phyloP scores from a whole-genome alignment of 2,113 vertebrate species.

The Gila orcuttii region DNA sequence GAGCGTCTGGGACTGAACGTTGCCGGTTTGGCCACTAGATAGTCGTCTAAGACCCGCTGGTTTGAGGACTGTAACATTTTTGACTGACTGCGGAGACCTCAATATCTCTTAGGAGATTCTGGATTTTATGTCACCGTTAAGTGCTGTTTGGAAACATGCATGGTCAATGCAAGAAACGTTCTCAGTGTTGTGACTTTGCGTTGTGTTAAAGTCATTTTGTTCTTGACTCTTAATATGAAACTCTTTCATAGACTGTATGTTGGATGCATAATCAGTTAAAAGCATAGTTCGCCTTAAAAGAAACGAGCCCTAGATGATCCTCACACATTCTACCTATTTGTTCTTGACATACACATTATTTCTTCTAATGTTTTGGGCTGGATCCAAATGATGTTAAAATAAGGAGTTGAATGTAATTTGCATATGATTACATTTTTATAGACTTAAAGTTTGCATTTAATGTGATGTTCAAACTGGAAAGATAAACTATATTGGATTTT shows the following conservation, averaged over 20 bases:
- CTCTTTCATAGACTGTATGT: conserved; percentile 34
- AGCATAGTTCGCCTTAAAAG: conserved; percentile 22
- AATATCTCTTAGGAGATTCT: conserved; percentile 40
- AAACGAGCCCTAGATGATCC: not conserved
- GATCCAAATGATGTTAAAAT: conserved; percentile 48
- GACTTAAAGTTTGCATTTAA: conserved; percentile 28
- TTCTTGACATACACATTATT: conserved; percentile 21
- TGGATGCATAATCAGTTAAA: conserved; percentile 31
- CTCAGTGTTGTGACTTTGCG: conserved; percentile 32
- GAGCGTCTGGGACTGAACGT: conserved; percentile 19
- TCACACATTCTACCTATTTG: conserved; percentile 25
- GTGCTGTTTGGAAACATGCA: conserved; percentile 30
- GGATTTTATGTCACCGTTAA: not conserved
- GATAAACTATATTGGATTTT: conserved; percentile 30
- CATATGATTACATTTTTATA: conserved; percentile 6
- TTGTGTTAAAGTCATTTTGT: conserved; percentile 19
- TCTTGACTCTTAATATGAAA: conserved; percentile 33
- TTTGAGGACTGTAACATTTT: not conserved
- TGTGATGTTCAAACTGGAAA: conserved; percentile 48
- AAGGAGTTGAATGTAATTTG: conserved; percentile 28
- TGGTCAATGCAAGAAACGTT: conserved; percentile 45
- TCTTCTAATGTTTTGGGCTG: conserved; percentile 53
- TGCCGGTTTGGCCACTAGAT: not conserved
- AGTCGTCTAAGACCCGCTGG: not conserved
- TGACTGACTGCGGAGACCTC: conserved; percentile 36